These are phyloP conservation scores for Epinephelus awoara DNA, from an alignment of 2,797 vertebrate species.

Conservation along the genomic window DNA sequence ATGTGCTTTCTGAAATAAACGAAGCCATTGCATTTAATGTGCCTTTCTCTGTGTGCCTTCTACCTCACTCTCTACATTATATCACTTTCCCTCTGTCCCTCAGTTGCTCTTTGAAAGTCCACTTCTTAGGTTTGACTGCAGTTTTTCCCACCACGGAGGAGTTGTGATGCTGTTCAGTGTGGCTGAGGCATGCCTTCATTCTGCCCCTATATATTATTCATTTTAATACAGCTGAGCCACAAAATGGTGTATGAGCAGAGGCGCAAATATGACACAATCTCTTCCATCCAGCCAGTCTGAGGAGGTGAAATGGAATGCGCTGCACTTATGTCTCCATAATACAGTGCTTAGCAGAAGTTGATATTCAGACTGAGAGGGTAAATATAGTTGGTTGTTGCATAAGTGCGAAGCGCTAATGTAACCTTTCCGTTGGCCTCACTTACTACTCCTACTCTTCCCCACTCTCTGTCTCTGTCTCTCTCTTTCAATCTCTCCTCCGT, in stretches of 20 bases:
- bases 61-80: constrained; percentile 3
- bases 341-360: constrained; percentile 52
- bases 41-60: neutral
- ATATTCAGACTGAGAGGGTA: constrained; percentile 48
- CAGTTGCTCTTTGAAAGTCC: constrained; percentile 52
- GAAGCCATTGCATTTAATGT: neutral
- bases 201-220: constrained; percentile 74
- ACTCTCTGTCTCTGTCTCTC: constrained; percentile 14
- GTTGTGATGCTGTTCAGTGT: constrained; percentile 53
- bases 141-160: constrained; percentile 38
- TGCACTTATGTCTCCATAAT: constrained; percentile 64
- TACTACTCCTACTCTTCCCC: constrained; percentile 10
- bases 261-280: constrained; percentile 66
- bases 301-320: constrained; percentile 58
- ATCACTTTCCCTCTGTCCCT: constrained; percentile 33
- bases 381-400: constrained; percentile 36
- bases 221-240: constrained; percentile 75
- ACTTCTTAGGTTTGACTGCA: constrained; percentile 46
- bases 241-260: constrained; percentile 65
- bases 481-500: constrained; percentile 34
- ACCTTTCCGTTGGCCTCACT: constrained; percentile 58
- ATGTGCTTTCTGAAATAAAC: neutral
- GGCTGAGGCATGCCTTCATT: constrained; percentile 57
- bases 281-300: constrained; percentile 53
- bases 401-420: constrained; percentile 55